Base-by-base conservation (phyloP, 1,140 invertebrate species). In the Pseudobourletiella spinata region DNA sequence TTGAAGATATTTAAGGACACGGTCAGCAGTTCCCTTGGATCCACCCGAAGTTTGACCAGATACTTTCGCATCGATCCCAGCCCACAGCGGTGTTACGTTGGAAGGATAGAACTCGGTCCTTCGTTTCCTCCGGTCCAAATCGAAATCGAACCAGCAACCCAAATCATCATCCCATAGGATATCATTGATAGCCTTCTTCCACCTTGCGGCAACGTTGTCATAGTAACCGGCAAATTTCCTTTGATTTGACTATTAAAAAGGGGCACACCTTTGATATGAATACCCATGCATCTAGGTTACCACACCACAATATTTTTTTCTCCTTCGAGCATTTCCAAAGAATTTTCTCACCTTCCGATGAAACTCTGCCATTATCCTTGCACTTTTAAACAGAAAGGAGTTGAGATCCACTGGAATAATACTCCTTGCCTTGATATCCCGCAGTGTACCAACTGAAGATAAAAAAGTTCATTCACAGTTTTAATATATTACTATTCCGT, bases 151-250 rank as follows among this genome's bases (percentile, higher is more conserved):
- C 91, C 92, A 96, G 2, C 81, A 81, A 0, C 90, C 91, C 0
- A 83, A 82, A 64, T 87, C 84, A 61, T 90, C 84, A 71, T 94
- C 86, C 89, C 91, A 97, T 1, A 95, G 77, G 0, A 95, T 80
- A 16, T 70, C 51, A 16, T 57, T 48, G 50, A 69, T 61, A 14
- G 54, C 43, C 4, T 71, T 68, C 14, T 71, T 63, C 59, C 74
- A 72, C 8, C 63, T n/a, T 4, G 61, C 35, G n/a, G 71, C 71
- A 42, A 70, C 59, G 25, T 71, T 28, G 11, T 68, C 50, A 61
- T 73, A 79, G 6, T 68, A 29, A 14, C 44, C 55, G 8, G 67
- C 58, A 57, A 72, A 74, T n/a, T 8, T 60, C 25, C 3, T 54
- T 32, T 56, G 76, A 73, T 59, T 77, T 77, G 54, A 73, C n/a